Evolutionary conservation across 2,888 invertebrate genomes (phyloP), one percentile per base, ranked within the genome.

Genomic region (Troides helena): DNA sequence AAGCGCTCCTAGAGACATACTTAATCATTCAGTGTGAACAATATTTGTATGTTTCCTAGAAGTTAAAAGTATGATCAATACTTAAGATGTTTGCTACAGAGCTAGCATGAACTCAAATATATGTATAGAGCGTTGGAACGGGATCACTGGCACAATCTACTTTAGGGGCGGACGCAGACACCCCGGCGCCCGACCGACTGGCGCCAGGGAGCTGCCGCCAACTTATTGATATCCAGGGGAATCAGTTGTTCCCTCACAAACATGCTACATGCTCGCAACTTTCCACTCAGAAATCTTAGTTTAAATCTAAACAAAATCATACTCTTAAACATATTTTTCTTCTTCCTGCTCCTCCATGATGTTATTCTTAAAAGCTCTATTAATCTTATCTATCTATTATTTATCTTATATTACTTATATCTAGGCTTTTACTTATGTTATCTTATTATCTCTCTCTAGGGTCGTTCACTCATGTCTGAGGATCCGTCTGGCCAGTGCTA

Each of bases 111-210:
- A 25, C 6, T 39, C 14, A 12, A 56, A 46, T 57, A 62, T 36
- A 59, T 43, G 23, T 43, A 17, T 36, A 43, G 23, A 64, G 63
- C 18, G 58, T 43, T 53, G 61, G 21, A 63, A 59, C n/a, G 25
- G 56, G 53, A 50, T 65, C 63, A 70, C 53, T 58, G 63, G 59
- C 61, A 61, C 70, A 50, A 57, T 70, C 65, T 57, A 69, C 69
- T 67, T 66, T 50, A 69, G 67, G 62, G 62, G 63, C 61, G 71
- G 71, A 73, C 73, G 64, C 67, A 61, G 62, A 67, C 65, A 50
- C 61, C 46, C 53, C n/a, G 86, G 72, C 86, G 85, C 84, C 88
- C 83, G 86, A 78, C 85, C 69, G 84, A 80, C 85, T 81, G 88
- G 80, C 86, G 83, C 78, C 87, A 62, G 68, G 73, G 76, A 73